Percentiles rank a stretch among this genome's conserved stretches.
phyloP scores from a whole-genome alignment of 2,797 vertebrate species.

The Peromyscus aztecus region DNA sequence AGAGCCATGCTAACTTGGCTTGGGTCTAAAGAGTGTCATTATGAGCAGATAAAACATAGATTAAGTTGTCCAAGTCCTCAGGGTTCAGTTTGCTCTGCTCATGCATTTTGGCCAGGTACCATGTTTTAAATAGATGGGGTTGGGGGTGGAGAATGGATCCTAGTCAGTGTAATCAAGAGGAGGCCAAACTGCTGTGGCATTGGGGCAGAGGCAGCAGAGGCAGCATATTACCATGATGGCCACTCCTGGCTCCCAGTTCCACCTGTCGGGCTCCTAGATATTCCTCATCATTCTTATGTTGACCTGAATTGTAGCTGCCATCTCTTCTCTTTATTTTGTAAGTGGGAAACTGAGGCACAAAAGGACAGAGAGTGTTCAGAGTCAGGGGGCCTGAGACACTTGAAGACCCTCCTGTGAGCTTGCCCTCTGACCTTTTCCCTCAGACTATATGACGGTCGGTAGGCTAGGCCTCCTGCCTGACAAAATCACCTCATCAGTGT shows the following conservation, averaged over 20 bases:
- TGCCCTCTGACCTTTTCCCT: background rate
- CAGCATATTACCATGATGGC: background rate
- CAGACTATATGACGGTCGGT: background rate
- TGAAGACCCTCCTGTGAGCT: background rate
- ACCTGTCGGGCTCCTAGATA: background rate
- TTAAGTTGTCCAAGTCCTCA: background rate
- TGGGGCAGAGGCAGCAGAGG: constrained; percentile 40
- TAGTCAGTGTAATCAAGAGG: background rate
- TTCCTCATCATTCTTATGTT: background rate
- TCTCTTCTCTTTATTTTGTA: constrained; percentile 59
- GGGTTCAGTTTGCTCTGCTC: background rate
- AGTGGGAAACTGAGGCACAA: background rate
- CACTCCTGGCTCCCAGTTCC: background rate
- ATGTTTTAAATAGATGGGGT: background rate
- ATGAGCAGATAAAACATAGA: background rate
- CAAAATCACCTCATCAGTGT: background rate
- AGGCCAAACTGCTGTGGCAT: background rate
- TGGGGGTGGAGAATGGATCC: background rate
- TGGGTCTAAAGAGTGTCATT: background rate
- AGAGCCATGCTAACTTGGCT: background rate
- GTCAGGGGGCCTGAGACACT: background rate
- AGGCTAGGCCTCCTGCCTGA: background rate
- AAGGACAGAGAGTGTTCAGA: background rate
- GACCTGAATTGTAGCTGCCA: background rate
- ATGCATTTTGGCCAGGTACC: background rate